Conservation (phyloP, 2,797 vertebrate genomes). For the Nyctibius grandis region DNA sequence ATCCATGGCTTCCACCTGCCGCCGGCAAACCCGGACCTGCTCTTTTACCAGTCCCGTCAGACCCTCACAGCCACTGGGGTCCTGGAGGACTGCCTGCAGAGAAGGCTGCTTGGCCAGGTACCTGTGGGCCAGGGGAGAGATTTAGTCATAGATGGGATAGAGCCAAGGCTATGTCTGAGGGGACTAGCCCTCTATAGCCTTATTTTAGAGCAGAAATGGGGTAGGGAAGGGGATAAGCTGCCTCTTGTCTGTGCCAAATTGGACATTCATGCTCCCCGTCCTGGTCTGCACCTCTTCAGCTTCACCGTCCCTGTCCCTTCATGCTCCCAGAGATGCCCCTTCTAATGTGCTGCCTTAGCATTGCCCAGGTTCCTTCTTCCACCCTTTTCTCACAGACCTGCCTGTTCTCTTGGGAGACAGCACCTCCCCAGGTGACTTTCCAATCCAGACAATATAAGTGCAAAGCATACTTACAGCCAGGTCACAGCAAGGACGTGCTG, state of each 20-base stretch:
- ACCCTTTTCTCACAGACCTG: not conserved
- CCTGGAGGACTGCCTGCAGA: slow-evolving; percentile 67
- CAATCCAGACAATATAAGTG: not conserved
- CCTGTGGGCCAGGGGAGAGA: slow-evolving; percentile 35
- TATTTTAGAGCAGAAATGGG: not conserved
- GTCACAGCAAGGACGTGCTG: fast-evolving
- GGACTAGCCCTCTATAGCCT: not conserved
- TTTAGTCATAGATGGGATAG: not conserved
- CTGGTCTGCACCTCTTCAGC: not conserved
- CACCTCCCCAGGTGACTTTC: not conserved
- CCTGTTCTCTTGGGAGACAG: not conserved
- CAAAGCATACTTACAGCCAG: slow-evolving; percentile 9
- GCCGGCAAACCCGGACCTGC: slow-evolving; percentile 75
- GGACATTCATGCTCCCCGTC: not conserved
- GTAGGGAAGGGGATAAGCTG: not conserved
- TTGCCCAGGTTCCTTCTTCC: not conserved
- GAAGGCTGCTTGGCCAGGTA: slow-evolving; percentile 79
- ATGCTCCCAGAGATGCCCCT: not conserved
- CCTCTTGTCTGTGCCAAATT: not conserved
- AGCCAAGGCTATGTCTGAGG: not conserved
- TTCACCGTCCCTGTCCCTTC: not conserved
- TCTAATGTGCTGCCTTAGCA: not conserved
- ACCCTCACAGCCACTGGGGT: slow-evolving; percentile 71
- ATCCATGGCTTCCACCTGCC: slow-evolving; percentile 81
- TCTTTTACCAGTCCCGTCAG: slow-evolving; percentile 78